Base-by-base conservation (phyloP, 2,113 vertebrate genomes). In the Etheostoma spectabile region DNA sequence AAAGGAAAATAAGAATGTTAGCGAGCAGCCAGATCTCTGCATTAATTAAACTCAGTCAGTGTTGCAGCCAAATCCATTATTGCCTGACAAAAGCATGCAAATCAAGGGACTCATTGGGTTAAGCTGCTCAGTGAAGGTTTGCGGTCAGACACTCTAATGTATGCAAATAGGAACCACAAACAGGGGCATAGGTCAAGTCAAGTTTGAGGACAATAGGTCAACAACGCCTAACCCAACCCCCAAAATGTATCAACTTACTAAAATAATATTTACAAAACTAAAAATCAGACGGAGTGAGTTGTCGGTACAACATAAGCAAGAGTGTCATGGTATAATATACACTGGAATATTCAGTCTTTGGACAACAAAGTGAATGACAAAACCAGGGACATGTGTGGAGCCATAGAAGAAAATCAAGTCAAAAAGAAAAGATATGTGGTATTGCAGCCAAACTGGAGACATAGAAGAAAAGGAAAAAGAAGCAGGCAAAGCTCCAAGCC, bases 1-100 rank as follows among this genome's bases (percentile, higher is more conserved):
- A 96, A 95, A 95, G 95, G 95, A 96, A 42, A 95, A 96, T 95
- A 94, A 97, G 96, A 97, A 89, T 95, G 95, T 97, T 97, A 97
- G 96, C 96, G 79, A 95, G 95, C 94, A 97, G 97, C 96, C 96
- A 95, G 93, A 94, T 93, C 82, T 93, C 68, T 89, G 93, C 92
- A 94, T 93, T 91, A 91, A 95, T 95, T 89, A 91, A 92, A 94
- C 92, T 90, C 87, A 89, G 93, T 95, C 93, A 93, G 92, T 92
- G 91, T 89, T 88, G 91, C 82, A 86, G 93, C 94, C 91, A 92
- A 94, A 94, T 91, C 85, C 84, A 87, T 93, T 93, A 94, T 83
- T 79, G 92, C 80, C 86, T 87, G 74, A 94, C 92, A 94, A 94
- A 94, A 93, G 85, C 95, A 96, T 96, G 95, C 94, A 94, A 95